Percentiles rank a stretch among this genome's conserved stretches.
phyloP scores from a whole-genome alignment of 2,113 vertebrate genomes.

The Sebastes schlegelii region DNA sequence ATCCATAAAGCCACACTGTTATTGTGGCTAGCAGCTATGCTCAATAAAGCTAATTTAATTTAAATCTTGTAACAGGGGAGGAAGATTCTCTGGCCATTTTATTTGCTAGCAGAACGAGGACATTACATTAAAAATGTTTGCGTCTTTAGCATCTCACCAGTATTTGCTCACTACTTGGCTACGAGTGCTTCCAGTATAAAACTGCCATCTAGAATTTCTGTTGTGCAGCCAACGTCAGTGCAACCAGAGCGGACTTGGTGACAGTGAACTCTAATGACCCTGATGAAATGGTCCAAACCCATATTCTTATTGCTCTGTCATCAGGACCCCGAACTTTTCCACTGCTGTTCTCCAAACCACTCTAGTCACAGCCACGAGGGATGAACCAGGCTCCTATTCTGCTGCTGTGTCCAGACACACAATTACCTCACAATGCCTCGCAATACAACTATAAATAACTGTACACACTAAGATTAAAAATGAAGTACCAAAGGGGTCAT shows the following conservation, averaged over 20 bases:
- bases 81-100: not conserved
- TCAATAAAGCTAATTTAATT: not conserved
- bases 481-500: slow-evolving; percentile 26
- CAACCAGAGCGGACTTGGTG: slow-evolving; percentile 47
- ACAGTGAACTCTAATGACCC: slow-evolving; percentile 63
- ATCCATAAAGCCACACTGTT: not conserved
- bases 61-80: not conserved
- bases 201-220: slow-evolving; percentile 42
- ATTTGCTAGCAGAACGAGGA: slow-evolving; percentile 2
- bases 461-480: slow-evolving; percentile 33
- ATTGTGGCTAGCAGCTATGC: not conserved
- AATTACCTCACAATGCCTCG: slow-evolving; percentile 40
- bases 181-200: slow-evolving; percentile 39
- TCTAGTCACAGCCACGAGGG: slow-evolving; percentile 56
- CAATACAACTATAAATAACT: slow-evolving; percentile 53
- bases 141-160: slow-evolving; percentile 31
- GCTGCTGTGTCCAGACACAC: slow-evolving; percentile 29
- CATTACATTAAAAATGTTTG: slow-evolving; percentile 12
- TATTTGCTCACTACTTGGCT: slow-evolving; percentile 46
- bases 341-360: slow-evolving; percentile 63
- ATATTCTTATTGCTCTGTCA: slow-evolving; percentile 50
- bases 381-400: slow-evolving; percentile 51
- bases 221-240: slow-evolving; percentile 25
- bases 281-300: slow-evolving; percentile 43
- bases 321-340: slow-evolving; percentile 58